These are phyloP conservation scores for Mormyrops attenuatus DNA, from an alignment of 2,797 vertebrate genomes.

Conservation along the genomic window DNA sequence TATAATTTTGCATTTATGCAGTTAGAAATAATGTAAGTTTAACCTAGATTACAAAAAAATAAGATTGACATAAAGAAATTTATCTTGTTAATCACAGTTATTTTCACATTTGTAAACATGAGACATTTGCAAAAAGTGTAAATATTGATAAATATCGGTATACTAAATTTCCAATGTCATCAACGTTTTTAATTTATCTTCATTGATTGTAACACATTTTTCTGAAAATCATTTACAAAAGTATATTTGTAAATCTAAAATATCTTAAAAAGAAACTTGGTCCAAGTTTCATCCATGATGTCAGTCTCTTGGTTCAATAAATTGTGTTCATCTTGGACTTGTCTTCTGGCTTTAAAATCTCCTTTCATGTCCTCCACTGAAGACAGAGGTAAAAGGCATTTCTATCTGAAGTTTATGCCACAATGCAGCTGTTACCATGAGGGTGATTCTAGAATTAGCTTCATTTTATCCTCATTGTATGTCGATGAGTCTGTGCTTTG, in stretches of 20 bases:
- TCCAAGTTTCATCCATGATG: neutral
- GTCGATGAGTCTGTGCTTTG: neutral
- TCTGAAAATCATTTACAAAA: neutral
- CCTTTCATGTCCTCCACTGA: neutral
- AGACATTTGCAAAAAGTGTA: neutral
- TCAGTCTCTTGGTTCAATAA: neutral
- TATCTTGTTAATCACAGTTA: neutral
- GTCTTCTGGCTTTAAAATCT: neutral
- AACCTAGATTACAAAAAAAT: neutral
- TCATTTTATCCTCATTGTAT: neutral
- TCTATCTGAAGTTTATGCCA: neutral
- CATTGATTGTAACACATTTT: neutral
- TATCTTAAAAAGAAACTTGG: neutral
- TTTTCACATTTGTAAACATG: neutral
- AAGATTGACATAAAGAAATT: neutral
- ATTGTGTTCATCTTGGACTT: neutral
- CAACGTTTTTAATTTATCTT: neutral
- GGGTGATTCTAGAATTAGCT: neutral
- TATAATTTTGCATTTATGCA: neutral
- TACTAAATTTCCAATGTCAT: neutral
- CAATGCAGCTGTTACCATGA: neutral
- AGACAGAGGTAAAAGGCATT: neutral
- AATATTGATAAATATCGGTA: too few relatives aligned
- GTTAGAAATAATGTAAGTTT: neutral
- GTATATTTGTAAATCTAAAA: neutral